Base-by-base conservation (phyloP, 2,888 invertebrate species). In the Mechanitis messenoides region DNA sequence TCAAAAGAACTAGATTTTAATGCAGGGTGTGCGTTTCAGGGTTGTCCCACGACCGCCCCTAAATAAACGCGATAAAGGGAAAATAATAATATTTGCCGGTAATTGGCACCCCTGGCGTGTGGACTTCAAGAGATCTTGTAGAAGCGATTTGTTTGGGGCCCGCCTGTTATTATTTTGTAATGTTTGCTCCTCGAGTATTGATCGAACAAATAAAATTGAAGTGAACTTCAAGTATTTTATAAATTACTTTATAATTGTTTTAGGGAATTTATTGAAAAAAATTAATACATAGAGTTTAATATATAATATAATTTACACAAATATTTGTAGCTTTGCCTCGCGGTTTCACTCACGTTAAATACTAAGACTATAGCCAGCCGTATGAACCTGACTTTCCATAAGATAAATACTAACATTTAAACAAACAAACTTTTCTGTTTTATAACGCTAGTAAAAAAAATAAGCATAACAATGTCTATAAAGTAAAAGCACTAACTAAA, bases 91-190 rank as follows among this genome's bases (percentile, higher is more conserved):
- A 87, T 88, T 87, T 86, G 76, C 73, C 80, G 77, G 84, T 88
- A 89, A 90, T 89, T 89, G 89, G 90, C 87, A 81, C 86, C 89
- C 89, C 89, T 86, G 89, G 79, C 78, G 84, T 84, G 84, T 83
- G 81, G 80, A 85, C 83, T 84, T 85, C 79, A 84, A 80, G 78
- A 84, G 84, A 85, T 87, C 89, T 89, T 88, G 79, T 84, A 85
- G 83, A 82, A 87, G 85, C 84, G 82, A 84, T 73, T 74, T 72
- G 68, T 71, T 68, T 63, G 73, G 61, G 47, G 28, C 9, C 53
- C 75, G 58, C 66, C 58, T 78, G 81, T 81, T 83, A 80, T 85
- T 87, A 81, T 83, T 83, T 81, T 81, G 77, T 76, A 76, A 80
- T 83, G 78, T 56, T 81, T 58, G 66, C 60, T 63, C 31, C 42